These are phyloP conservation scores for Ibidorhyncha struthersii DNA, from an alignment of 2,113 vertebrate species.

Conservation along the genomic window DNA sequence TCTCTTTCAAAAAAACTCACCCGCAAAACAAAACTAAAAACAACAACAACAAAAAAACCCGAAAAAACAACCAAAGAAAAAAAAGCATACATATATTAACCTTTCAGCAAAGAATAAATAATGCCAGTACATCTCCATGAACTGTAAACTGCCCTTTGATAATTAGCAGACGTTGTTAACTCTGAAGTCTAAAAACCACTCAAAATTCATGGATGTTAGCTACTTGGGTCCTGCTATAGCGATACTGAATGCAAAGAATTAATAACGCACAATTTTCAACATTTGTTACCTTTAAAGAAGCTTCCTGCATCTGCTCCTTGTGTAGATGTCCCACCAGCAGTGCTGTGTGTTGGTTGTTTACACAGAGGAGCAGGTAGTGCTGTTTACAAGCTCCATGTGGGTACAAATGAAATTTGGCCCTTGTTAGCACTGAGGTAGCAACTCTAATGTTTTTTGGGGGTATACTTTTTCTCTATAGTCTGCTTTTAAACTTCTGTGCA, in stretches of 20 bases:
- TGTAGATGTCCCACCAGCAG: neutral
- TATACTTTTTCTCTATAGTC: neutral
- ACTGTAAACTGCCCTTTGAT: neutral
- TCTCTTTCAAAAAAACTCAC: neutral
- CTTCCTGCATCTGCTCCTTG: neutral
- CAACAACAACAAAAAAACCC: rapidly evolving
- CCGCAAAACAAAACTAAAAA: neutral
- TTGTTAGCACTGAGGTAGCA: neutral
- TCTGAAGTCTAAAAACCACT: neutral
- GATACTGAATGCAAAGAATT: neutral
- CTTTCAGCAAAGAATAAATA: neutral
- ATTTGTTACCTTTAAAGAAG: neutral
- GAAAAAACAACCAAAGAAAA: neutral
- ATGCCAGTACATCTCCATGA: neutral
- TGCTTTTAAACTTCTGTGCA: neutral
- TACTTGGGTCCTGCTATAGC: neutral
- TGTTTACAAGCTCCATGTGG: neutral
- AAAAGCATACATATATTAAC: neutral
- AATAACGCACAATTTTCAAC: neutral
- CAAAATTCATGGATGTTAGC: neutral
- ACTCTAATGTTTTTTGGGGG: neutral
- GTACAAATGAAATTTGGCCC: neutral
- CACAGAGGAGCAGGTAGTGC: neutral
- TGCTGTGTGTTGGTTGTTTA: neutral
- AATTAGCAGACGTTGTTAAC: neutral